Evolutionary conservation across 2,888 invertebrate species (phyloP).

Genomic region (Drosophila acutilabella): DNA sequence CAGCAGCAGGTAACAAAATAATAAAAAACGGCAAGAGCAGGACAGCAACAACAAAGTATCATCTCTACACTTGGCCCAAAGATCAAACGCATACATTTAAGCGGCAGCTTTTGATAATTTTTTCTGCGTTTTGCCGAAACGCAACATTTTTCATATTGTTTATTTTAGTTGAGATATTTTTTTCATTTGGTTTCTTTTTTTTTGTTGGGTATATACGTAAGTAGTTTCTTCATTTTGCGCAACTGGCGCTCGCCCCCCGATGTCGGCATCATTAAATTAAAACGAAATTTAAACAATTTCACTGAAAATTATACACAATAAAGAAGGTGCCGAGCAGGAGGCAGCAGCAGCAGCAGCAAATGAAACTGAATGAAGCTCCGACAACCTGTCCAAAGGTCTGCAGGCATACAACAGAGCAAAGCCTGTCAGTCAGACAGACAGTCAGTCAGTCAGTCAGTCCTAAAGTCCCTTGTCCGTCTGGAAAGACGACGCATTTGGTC

Average conservation of each 20-base stretch:
- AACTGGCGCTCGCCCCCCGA: conserved; percentile 72
- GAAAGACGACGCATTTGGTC: conserved; percentile 60
- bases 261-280: conserved; percentile 80
- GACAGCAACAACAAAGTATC: conserved; percentile 38
- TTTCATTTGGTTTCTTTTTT: conserved; percentile 18
- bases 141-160: conserved; percentile 76
- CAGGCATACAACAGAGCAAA: conserved; percentile 38
- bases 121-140: conserved; percentile 56
- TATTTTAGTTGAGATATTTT: conserved; percentile 51
- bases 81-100: conserved; percentile 80
- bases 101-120: conserved; percentile 81
- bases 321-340: conserved; percentile 53
- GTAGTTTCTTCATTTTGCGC: conserved; percentile 43
- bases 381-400: conserved; percentile 57
- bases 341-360: conserved; percentile 20
- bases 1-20: conserved; percentile 59
- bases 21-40: conserved; percentile 6
- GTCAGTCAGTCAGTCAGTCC: conserved; percentile 29
- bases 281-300: conserved; percentile 82
- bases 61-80: conserved; percentile 66
- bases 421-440: conserved; percentile 49
- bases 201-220: conserved; percentile 26
- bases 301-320: conserved; percentile 77
- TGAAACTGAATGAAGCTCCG: conserved; percentile 55
- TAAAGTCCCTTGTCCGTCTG: conserved; percentile 46